Evolutionary conservation across 2,888 invertebrate genomes (phyloP).

Genomic region (Sericinus montela): DNA sequence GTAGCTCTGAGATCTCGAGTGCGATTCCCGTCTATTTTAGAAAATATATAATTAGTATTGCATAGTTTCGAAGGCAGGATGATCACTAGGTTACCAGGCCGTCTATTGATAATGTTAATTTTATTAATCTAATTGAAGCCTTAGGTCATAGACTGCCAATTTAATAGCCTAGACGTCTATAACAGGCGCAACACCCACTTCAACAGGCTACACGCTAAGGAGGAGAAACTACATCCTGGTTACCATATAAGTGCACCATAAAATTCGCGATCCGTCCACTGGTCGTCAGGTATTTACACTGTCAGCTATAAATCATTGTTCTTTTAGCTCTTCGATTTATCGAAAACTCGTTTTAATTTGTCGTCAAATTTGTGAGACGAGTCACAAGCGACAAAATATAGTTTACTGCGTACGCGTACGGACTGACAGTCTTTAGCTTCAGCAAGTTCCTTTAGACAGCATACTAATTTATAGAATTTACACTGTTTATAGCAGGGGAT

Average conservation of each 20-base stretch:
- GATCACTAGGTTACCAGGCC: too few species aligned
- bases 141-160: neutral
- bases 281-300: neutral
- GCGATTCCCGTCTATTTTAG: too few species aligned
- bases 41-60: too few species aligned
- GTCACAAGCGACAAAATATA: neutral
- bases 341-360: neutral
- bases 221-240: conserved; percentile 30
- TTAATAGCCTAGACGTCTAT: neutral
- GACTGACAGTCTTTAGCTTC: too few species aligned
- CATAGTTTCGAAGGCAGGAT: too few species aligned
- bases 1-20: too few species aligned
- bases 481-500: too few species aligned
- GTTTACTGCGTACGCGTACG: too few species aligned
- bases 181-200: conserved; percentile 2
- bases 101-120: too few species aligned
- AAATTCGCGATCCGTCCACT: conserved; percentile 21
- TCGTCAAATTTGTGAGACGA: neutral
- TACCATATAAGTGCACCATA: conserved; percentile 37
- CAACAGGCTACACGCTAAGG: neutral
- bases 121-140: too few species aligned
- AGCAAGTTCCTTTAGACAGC: too few species aligned
- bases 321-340: neutral
- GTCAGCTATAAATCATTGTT: neutral
- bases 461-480: too few species aligned